Base-by-base conservation (phyloP, 2,797 vertebrate species). In the Phoeniculus purpureus region DNA sequence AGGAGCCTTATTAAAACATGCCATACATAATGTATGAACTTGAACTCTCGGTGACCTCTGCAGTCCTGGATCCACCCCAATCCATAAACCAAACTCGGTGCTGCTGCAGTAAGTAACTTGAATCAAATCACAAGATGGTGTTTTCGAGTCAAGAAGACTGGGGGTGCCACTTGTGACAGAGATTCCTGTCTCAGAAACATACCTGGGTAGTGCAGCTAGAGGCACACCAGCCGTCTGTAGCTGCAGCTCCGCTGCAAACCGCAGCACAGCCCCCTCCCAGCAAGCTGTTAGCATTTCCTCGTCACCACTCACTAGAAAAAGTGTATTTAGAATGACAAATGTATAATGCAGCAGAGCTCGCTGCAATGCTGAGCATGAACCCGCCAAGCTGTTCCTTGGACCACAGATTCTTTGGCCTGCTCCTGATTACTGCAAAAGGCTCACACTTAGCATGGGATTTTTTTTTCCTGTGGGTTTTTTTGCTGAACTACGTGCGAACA, bases 21-120 rank as follows among this genome's bases (percentile, higher is more conserved):
- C 59, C 91, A 95, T 96, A 92, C 95, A 97, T 97, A 96, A 96
- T 97, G 96, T 92, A 97, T 96, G 92, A 95, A 93, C 93, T 67
- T 97, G 97, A 95, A 97, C 97, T 97, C 87, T 82, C 90, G 85
- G 62, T 97, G 96, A 98, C 97, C 97, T 96, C 90, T 17, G 3
- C 26, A 93, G 68, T 93, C 71, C 92, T 97, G 96, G 96, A 97
- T 93, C 79, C 4, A 3, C 92, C 95, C 92, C 96, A 96, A 90
- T 89, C 88, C 89, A 89, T 95, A 91, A 96, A 95, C 87, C 94
- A 91, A 94, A 96, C 94, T 95, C 94, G 86, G 89, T 75, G 70
- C 87, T 96, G 92, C 89, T 95, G 92, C 81, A 93, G 87, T 95
- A 84, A 89, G 79, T 93, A 93, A 94, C 92, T 90, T 84, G 72